Conservation (phyloP, 2,113 vertebrate genomes). For the Myodes glareolus region DNA sequence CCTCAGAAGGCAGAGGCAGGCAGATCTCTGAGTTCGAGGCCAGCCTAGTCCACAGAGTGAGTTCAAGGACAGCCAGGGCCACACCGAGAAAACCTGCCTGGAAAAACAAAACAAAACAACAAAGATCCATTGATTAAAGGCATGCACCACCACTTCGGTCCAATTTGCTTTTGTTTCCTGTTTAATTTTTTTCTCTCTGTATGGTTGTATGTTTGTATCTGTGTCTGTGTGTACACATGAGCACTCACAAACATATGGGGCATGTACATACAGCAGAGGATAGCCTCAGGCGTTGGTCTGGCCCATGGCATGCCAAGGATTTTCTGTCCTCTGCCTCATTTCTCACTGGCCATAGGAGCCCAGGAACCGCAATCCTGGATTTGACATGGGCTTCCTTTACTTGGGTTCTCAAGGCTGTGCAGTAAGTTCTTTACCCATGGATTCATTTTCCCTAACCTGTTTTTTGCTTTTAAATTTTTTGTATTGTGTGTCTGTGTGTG, state of each 20-base stretch:
- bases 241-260: background rate
- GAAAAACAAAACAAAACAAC: background rate
- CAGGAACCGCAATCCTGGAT: rapidly evolving
- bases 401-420: background rate
- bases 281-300: background rate
- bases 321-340: background rate
- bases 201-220: background rate
- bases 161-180: background rate
- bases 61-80: background rate
- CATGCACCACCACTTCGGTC: background rate
- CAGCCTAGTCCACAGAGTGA: no score
- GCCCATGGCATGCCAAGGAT: background rate
- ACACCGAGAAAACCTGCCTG: background rate
- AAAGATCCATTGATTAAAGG: background rate
- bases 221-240: background rate
- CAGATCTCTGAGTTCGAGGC: background rate
- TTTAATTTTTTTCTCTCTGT: background rate
- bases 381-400: background rate
- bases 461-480: background rate
- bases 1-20: background rate
- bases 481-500: background rate
- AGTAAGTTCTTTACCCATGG: background rate
- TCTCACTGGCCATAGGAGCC: background rate
- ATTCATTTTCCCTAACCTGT: background rate
- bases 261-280: background rate